Conservation (phyloP, 2,113 vertebrate species). For the Mus musculus region GRCm39 chr13:119243501-119244000, state of each 20-base stretch:
- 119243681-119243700: background rate
- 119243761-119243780: background rate
- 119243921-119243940: background rate
- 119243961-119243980: background rate
- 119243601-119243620: background rate
- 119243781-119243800: background rate
- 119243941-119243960: background rate
- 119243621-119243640: background rate
- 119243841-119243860: background rate
- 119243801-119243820: background rate
- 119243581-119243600: background rate
- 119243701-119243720: background rate
- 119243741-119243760: background rate
- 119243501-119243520: background rate
- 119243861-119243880: background rate
- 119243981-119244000: background rate
- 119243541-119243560: background rate
- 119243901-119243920: background rate
- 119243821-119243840: background rate
- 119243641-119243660: background rate
- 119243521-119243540: background rate
- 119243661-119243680: background rate
- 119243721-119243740: background rate
- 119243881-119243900: background rate
- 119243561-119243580: background rate